Evolutionary conservation across 2,888 invertebrate genomes (phyloP), one percentile per base, ranked within the genome.

Genomic region (Dione juno): DNA sequence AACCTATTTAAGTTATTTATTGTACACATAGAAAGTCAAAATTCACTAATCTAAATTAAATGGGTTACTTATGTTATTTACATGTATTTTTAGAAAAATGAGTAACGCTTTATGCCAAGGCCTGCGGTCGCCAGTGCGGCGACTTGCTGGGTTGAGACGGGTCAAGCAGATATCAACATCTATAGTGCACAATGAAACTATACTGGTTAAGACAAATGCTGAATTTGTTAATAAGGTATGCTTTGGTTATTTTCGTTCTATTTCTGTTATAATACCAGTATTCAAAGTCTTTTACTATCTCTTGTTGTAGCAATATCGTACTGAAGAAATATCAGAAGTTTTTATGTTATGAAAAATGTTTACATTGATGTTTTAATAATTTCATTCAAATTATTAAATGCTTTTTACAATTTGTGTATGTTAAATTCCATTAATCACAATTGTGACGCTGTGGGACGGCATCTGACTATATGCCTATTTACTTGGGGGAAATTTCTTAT

Each of bases 141-240:
- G 81, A 58, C 78, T 93, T 41, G 87, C 86, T 0, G 77, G 78
- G 28, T 76, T 92, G 53, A 78, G 82, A 16, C 81, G 77, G 50
- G 85, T 82, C 0, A 81, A 79, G 57, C 74, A 82, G 0, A 93
- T 93, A 78, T 89, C 92, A 57, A 93, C 92, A 0, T 92, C 93
- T 1, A 75, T 89, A 73, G 90, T 92, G 0, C 90, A 92, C 79
- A 91, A 93, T 78, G 93, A 93, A 73, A 93, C 93, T 50, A 93
- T 94, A 78, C 79, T 93, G 78, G 96, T 97, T 77, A 95, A 95
- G 81, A 96, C 95, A 86, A 96, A 96, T 82, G 95, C 95, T 72
- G 97, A 97, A 77, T 97, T 97, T 85, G 94, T 96, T 74, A 94
- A 94, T 77, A 97, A 96, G 94, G 97, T 95, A 80, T 81, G 84